Evolutionary conservation across 2,888 invertebrate genomes (phyloP), one percentile per base, ranked within the genome.

Genomic region (Caenorhabditis sinica): DNA sequence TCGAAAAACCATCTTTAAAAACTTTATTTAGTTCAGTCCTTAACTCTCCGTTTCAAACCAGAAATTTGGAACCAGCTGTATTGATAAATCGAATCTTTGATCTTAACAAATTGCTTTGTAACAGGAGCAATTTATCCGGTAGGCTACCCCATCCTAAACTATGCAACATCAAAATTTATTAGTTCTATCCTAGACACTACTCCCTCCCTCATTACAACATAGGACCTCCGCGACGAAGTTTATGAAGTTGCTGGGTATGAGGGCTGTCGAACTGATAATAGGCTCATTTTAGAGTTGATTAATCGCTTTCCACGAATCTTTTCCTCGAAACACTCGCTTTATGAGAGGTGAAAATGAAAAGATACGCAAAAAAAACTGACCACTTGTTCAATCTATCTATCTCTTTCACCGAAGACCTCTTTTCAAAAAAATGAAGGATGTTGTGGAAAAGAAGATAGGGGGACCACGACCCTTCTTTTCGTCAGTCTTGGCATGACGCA

Each of bases 371-470:
- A 61, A 69, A 77, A 61, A 77, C 17, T 77, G 76, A 75, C 75
- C 75, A 75, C 75, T 74, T 74, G 74, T 65, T 75, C 75, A 56
- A 56, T 56, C 68, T 53, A 45, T 65, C 45, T 58, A 63, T 73
- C 72, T 72, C 45, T 45, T 45, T 25, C 49, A 53, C 11, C 11
- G 20, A 53, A 17, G 15, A 15, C 17, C 40, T 20, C 5, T 58
- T 25, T 13, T 25, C 51, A 8, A 61, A 61, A 72, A 49, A 60
- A 66, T 25, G 68, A 68, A 45, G 25, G 68, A 49, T 43, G 49
- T 36, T 30, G 63, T 40, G 61, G 61, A 77, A 61, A 77, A 61
- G 45, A 77, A 77, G 68, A 69, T 51, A 77, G 1, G 33, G 68
- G 69, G 69, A 69, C 69, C 69, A 53, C 40, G 56, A 15, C 40